A percentile compares a stretch with the other conserved stretches of the same genome.
phyloP scores from a whole-genome alignment of 2,113 vertebrate genomes.

The Scomber japonicus region DNA sequence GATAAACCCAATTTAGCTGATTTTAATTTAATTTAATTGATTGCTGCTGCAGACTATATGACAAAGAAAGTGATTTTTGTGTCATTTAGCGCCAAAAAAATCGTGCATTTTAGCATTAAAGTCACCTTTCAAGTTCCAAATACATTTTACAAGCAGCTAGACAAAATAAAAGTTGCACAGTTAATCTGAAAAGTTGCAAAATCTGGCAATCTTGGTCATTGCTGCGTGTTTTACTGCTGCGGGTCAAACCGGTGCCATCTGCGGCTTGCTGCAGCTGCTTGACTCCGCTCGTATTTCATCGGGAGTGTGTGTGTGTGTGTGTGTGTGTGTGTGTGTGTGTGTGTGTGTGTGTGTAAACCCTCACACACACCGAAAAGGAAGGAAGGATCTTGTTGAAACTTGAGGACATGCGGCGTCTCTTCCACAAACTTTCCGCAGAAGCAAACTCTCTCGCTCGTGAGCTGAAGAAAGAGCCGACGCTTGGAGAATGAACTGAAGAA shows the following conservation, averaged over 20 bases:
- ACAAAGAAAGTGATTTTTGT: too few relatives aligned
- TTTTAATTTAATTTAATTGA: too few relatives aligned
- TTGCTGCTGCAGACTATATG: too few relatives aligned
- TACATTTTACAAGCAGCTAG: too few relatives aligned
- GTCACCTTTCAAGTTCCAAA: too few relatives aligned
- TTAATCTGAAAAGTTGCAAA: too few relatives aligned
- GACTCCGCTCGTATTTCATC: slow-evolving; percentile 33
- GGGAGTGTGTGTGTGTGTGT: slow-evolving; percentile 4
- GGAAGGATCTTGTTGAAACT: slow-evolving; percentile 46
- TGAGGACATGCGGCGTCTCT: slow-evolving; percentile 72
- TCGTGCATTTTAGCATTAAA: too few relatives aligned
- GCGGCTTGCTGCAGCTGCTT: rapidly evolving
- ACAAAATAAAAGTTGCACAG: too few relatives aligned
- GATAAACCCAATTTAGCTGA: too few relatives aligned
- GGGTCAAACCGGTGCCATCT: slow-evolving; percentile 4
- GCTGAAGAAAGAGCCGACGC: slow-evolving; percentile 2
- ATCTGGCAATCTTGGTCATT: too few relatives aligned
- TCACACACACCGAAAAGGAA: slow-evolving; percentile 38
- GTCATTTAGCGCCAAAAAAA: too few relatives aligned
- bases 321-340: neutral
- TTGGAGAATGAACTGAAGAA: slow-evolving; percentile 57
- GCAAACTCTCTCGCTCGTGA: neutral
- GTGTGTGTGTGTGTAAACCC: slow-evolving; percentile 13
- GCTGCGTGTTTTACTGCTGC: slow-evolving; percentile 58
- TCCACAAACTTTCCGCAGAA: slow-evolving; percentile 38